A percentile compares a stretch with the other conserved stretches of the same genome.
phyloP scores from a whole-genome alignment of 2,797 vertebrate species.

The Potorous gilbertii region DNA sequence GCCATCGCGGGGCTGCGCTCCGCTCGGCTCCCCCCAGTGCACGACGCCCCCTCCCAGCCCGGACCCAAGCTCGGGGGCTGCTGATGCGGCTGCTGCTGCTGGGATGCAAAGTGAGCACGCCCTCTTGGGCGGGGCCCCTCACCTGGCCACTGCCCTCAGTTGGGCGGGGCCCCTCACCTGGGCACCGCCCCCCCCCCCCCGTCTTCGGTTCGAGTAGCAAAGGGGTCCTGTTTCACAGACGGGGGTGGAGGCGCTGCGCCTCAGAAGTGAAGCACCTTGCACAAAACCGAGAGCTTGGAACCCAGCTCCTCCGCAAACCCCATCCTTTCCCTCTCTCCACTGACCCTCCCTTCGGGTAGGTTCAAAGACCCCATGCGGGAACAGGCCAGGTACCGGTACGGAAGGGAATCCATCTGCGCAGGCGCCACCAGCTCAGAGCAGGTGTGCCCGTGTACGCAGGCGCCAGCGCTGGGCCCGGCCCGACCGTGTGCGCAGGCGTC shows the following conservation, averaged over 20 bases:
- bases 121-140: background rate
- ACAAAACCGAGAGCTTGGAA: background rate
- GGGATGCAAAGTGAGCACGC: background rate
- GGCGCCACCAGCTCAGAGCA: too few relatives aligned
- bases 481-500: background rate
- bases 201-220: too few relatives aligned
- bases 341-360: background rate
- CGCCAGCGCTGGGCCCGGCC: background rate
- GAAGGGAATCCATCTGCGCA: too few relatives aligned
- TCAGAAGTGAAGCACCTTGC: background rate
- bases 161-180: background rate
- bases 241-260: background rate
- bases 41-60: background rate
- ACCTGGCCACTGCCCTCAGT: too few relatives aligned
- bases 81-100: background rate
- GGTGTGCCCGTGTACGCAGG: background rate
- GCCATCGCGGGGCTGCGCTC: background rate
- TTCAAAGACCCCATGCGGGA: background rate
- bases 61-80: background rate
- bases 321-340: background rate
- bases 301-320: background rate
- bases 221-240: background rate
- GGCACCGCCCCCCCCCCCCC: background rate
- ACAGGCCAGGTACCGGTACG: background rate
- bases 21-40: slow-evolving; percentile 75